A percentile compares a stretch with the other conserved stretches of the same genome.
Conservation (phyloP, 2,888 invertebrate species). For the Yponomeuta cagnagella region DNA sequence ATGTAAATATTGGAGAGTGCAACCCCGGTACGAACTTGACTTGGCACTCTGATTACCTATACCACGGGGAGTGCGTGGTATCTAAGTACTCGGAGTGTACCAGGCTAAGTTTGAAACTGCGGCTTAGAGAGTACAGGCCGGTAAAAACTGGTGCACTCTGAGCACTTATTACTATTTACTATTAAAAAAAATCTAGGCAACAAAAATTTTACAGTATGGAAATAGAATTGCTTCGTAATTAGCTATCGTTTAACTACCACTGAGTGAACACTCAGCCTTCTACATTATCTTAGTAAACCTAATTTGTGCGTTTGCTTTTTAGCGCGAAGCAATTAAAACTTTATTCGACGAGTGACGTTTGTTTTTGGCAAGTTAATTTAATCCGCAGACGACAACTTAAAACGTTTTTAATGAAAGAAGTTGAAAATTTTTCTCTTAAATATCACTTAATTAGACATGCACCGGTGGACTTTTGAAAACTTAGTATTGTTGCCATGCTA, state of each 20-base stretch:
- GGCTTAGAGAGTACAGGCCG: no score
- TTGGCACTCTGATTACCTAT: no score
- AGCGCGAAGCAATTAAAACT: slow-evolving; percentile 53
- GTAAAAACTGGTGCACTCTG: no score
- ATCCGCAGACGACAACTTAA: slow-evolving; percentile 43
- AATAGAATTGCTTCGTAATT: no score
- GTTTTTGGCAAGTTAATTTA: slow-evolving; percentile 55
- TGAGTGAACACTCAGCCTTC: not conserved
- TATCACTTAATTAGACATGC: slow-evolving; percentile 9
- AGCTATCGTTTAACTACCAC: not conserved
- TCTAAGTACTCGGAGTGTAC: no score
- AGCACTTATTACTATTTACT: no score
- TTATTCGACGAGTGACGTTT: slow-evolving; percentile 46
- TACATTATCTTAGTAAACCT: not conserved
- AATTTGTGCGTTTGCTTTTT: not conserved
- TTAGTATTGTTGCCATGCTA: not conserved
- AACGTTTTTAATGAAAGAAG: slow-evolving; percentile 35
- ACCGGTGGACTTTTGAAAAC: not conserved
- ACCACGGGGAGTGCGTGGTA: no score
- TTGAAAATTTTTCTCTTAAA: slow-evolving; percentile 19
- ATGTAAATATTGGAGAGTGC: no score
- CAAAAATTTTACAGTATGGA: no score
- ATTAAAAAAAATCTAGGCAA: no score
- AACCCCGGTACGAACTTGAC: no score
- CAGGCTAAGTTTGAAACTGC: no score